Evolutionary conservation across 2,113 vertebrate genomes (phyloP).

Genomic region (Labeo catla): DNA sequence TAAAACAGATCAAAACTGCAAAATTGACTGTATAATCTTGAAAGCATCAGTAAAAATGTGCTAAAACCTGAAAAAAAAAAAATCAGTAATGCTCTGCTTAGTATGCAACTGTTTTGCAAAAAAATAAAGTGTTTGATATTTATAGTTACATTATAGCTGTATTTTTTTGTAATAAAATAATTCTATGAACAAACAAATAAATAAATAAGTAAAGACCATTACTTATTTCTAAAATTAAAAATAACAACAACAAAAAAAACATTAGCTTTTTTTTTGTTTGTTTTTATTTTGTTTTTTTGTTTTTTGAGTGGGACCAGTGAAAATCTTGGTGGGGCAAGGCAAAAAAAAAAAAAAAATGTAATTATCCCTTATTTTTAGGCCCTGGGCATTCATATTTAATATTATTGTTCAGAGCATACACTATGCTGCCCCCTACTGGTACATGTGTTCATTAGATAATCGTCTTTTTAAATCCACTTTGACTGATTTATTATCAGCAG

Average conservation of each 20-base stretch:
- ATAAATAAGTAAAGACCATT: neutral
- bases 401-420: neutral
- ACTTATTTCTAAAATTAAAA: neutral
- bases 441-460: neutral
- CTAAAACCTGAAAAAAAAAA: no score
- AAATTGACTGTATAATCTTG: neutral
- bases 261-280: no score
- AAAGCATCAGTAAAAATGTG: neutral
- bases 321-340: no score
- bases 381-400: neutral
- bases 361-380: neutral
- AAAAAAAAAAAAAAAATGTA: neutral
- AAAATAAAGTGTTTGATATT: neutral
- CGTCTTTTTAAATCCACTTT: neutral
- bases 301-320: neutral
- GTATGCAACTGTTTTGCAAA: neutral
- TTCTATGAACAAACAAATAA: neutral
- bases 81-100: neutral
- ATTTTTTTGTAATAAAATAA: neutral
- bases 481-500: neutral
- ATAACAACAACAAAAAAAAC: no score
- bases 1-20: neutral
- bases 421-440: slow-evolving; percentile 59
- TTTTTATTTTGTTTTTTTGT: no score
- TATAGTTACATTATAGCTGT: neutral